Evolutionary conservation across 2,113 vertebrate species (phyloP).

Genomic region (Oxyura jamaicensis): DNA sequence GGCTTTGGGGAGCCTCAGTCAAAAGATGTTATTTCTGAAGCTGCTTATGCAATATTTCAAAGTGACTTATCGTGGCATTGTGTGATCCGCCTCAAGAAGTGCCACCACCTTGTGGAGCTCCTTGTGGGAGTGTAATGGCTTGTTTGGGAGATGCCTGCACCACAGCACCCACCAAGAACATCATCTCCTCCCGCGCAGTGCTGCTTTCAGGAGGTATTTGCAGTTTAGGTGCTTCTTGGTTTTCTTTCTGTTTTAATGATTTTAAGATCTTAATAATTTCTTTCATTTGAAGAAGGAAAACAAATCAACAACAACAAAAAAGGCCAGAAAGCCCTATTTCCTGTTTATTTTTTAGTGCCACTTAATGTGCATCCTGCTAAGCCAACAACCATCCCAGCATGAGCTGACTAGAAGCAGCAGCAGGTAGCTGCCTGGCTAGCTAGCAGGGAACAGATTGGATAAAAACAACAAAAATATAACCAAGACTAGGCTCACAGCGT

Average conservation of each 20-base stretch:
- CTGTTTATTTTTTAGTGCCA: slow-evolving; percentile 61
- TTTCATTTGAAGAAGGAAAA: background rate
- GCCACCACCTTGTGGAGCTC: background rate
- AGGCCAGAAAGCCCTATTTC: background rate
- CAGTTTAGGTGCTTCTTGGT: background rate
- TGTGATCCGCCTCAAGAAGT: background rate
- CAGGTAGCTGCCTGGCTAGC: slow-evolving; percentile 29
- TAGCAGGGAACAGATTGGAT: background rate
- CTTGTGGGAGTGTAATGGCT: background rate
- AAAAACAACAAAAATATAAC: background rate
- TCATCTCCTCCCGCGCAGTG: background rate
- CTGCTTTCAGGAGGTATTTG: background rate
- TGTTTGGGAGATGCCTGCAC: background rate
- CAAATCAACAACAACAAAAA: background rate
- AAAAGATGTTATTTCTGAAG: background rate
- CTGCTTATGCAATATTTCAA: fast-evolving
- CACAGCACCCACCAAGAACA: background rate
- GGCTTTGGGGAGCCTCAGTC: background rate
- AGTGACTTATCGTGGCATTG: fast-evolving
- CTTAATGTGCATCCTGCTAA: slow-evolving; percentile 43
- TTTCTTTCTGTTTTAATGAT: background rate
- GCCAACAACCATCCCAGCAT: slow-evolving; percentile 34
- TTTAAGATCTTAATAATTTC: background rate
- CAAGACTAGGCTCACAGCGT: background rate
- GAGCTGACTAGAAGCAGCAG: slow-evolving; percentile 46